Evolutionary conservation across 35 echinoderm and acorn worm species (phyloP).

Genomic region (Apostichopus parvimensis): DNA sequence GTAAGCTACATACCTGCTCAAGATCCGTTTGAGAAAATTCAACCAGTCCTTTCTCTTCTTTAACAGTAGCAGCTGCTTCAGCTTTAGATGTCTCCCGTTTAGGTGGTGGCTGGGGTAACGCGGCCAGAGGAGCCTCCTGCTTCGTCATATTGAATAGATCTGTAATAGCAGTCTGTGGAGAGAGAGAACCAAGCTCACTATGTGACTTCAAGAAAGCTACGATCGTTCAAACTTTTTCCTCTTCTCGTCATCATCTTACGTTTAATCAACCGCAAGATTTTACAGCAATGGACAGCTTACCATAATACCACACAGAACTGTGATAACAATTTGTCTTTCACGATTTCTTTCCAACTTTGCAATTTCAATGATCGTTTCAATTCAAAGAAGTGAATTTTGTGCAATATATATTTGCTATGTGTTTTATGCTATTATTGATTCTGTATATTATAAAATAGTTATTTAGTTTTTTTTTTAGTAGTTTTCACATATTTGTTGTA

Average conservation of each 20-base stretch:
- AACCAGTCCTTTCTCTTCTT: neutral
- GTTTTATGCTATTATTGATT: no score
- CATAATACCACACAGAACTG: neutral
- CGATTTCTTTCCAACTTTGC: no score
- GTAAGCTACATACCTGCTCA: slow-evolving; percentile 69
- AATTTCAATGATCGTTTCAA: no score
- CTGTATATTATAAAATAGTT: no score
- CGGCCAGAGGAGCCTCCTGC: neutral
- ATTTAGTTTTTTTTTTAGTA: no score
- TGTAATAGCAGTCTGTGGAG: slow-evolving; percentile 71
- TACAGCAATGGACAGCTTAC: neutral
- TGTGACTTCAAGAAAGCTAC: neutral
- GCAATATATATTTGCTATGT: no score
- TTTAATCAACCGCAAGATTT: no score
- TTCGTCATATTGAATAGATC: slow-evolving; percentile 82
- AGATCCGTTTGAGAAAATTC: slow-evolving; percentile 75
- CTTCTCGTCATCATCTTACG: neutral
- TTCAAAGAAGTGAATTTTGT: no score
- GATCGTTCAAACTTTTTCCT: no score
- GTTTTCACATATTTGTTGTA: no score
- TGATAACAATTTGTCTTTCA: neutral
- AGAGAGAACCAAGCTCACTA: neutral
- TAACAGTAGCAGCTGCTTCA: neutral
- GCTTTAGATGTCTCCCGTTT: slow-evolving; percentile 28
- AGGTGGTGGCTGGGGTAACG: neutral